Evolutionary conservation across 2,797 vertebrate species (phyloP).

Genomic region (Sebastes itinus): DNA sequence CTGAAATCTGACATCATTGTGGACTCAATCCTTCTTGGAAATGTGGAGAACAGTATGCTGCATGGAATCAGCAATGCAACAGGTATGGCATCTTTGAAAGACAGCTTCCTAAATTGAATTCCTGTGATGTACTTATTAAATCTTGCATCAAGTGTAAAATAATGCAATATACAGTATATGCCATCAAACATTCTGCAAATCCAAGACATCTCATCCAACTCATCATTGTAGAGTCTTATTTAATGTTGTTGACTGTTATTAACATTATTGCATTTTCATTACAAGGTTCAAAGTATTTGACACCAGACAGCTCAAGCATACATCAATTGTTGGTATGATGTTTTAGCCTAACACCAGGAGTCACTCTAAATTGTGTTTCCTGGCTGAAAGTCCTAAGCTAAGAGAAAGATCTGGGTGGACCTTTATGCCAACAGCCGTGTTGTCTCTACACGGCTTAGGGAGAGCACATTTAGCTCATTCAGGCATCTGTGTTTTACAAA

Average conservation of each 20-base stretch:
- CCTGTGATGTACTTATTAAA: not conserved
- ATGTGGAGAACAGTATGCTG: conserved; percentile 58
- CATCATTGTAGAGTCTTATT: not conserved
- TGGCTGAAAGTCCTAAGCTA: not conserved
- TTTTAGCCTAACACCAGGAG: too few relatives aligned
- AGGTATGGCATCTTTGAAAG: conserved; percentile 40
- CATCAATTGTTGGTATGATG: not conserved
- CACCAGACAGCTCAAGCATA: not conserved
- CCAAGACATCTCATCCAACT: not conserved
- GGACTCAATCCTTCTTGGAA: conserved; percentile 71
- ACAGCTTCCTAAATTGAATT: not conserved
- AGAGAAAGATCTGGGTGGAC: not conserved
- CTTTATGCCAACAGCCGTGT: not conserved
- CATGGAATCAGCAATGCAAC: conserved; percentile 76
- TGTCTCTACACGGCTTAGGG: not conserved
- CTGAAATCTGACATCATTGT: conserved; percentile 56
- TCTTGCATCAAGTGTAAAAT: not conserved
- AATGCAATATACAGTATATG: not conserved
- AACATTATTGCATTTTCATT: not conserved
- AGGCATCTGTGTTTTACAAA: not conserved
- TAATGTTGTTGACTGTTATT: not conserved
- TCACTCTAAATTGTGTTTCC: not conserved
- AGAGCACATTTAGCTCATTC: not conserved
- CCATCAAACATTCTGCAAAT: not conserved
- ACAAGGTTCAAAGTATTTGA: not conserved